These are phyloP conservation scores for Copidosoma aretas DNA, from an alignment of 2,888 invertebrate species.

Conservation along the genomic window DNA sequence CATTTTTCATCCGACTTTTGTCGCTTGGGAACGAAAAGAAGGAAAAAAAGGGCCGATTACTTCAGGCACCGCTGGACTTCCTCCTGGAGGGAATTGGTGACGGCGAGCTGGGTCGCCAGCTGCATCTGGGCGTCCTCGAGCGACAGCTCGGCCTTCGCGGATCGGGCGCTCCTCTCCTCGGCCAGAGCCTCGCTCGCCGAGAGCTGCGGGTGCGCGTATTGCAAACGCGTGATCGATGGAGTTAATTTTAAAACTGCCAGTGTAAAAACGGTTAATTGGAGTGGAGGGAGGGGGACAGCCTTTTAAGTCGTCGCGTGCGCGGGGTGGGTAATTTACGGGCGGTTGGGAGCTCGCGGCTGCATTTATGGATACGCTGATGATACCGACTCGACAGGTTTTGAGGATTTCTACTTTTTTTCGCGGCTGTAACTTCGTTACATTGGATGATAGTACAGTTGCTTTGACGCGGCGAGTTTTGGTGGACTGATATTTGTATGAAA, in stretches of 20 bases:
- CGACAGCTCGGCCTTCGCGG: slow-evolving; percentile 47
- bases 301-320: too few species aligned
- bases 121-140: slow-evolving; percentile 49
- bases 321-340: too few species aligned
- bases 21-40: slow-evolving; percentile 6
- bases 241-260: slow-evolving; percentile 26
- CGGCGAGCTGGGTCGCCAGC: slow-evolving; percentile 48
- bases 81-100: slow-evolving; percentile 48
- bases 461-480: too few species aligned
- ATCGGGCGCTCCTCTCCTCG: slow-evolving; percentile 44
- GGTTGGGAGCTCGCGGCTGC: too few species aligned
- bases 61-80: slow-evolving; percentile 46
- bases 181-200: slow-evolving; percentile 47
- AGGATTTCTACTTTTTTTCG: too few species aligned
- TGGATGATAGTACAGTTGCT: too few species aligned
- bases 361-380: too few species aligned
- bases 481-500: too few species aligned
- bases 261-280: slow-evolving; percentile 3
- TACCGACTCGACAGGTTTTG: too few species aligned
- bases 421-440: too few species aligned
- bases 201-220: slow-evolving; percentile 24
- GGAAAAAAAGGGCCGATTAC: slow-evolving; percentile 41
- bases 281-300: not conserved
- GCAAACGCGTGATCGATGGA: not conserved
- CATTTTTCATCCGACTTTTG: too few species aligned